phyloP scores from a whole-genome alignment of 2,888 invertebrate genomes.

The Cosmia pyralina region DNA sequence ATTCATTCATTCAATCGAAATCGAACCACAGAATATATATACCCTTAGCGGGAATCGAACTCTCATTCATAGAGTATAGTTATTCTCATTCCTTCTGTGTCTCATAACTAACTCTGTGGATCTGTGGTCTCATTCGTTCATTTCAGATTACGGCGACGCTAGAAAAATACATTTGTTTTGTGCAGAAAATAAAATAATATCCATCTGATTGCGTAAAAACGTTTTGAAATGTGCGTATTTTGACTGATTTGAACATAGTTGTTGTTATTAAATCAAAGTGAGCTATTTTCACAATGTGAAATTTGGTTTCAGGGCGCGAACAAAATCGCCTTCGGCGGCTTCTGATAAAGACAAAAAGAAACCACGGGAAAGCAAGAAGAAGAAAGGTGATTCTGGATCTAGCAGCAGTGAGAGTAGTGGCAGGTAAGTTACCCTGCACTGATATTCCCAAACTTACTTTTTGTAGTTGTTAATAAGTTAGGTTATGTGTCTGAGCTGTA shows the following conservation, averaged over 20 bases:
- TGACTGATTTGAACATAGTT: not conserved
- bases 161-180: conserved; percentile 21
- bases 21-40: too few species aligned
- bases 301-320: conserved; percentile 92
- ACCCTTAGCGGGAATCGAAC: too few species aligned
- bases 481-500: conserved; percentile 36
- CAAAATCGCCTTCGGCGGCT: conserved; percentile 92
- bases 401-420: conserved; percentile 95
- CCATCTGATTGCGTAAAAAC: not conserved
- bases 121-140: conserved; percentile 32
- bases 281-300: conserved; percentile 4
- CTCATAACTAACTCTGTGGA: too few species aligned
- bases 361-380: conserved; percentile 90
- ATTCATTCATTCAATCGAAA: not conserved
- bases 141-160: conserved; percentile 51
- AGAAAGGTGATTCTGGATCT: conserved; percentile 93
- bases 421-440: conserved; percentile 81
- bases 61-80: too few species aligned
- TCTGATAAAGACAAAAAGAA: conserved; percentile 94
- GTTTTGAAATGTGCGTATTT: conserved; percentile 46
- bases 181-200: conserved; percentile 5
- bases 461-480: conserved; percentile 5
- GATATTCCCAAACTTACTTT: not conserved
- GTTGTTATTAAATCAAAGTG: not conserved
- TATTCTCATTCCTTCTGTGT: too few species aligned